Base-by-base conservation (phyloP, 1,140 invertebrate genomes). In the Matsumurasca onukii region DNA sequence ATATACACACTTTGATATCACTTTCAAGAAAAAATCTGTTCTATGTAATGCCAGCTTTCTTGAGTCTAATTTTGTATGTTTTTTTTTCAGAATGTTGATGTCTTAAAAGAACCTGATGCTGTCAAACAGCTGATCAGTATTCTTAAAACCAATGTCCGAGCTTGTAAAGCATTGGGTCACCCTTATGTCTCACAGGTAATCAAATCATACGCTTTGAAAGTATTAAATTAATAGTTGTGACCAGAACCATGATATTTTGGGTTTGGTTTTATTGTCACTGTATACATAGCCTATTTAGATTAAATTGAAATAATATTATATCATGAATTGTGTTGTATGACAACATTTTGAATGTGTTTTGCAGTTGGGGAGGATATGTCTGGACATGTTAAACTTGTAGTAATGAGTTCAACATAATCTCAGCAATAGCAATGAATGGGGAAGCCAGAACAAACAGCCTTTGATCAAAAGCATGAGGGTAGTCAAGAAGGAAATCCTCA, bases 321-420 rank as follows among this genome's bases (percentile, higher is more conserved):
- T 9, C 34, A 39, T 39, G 5, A 9, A 39, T 39, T 39, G 5
- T 39, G 17, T 39, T 39, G 20, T 52, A 52, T n/a, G 12, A 24
- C 5, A n/a, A 52, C 3, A 52, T 24, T 52, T 52, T 12, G 22
- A 5, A 52, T 24, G 12, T 52, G 22, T 59, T 66, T 79, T 80
- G 49, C 79, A 91, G 86, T 86, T 99, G 75, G 95, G 96, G 61
- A 85, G 95, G 77, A 98, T 99, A 80, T 99, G 98, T 82, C 84
- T 98, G 76, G 98, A 99, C 81, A 98, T 99, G 97, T 82, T 99
- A 66, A 98, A 98, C 86, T 94, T 99, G 66, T 99, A 84, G 97
- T 94, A 62, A 98, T 98, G 91, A 98, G 95, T 79, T 93, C 97
- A 79, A 99, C 81, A 98, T 99, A 75, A 97, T 90, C 77, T 91